Evolutionary conservation across 1,140 invertebrate species (phyloP).

Genomic region (Hirudo medicinalis): DNA sequence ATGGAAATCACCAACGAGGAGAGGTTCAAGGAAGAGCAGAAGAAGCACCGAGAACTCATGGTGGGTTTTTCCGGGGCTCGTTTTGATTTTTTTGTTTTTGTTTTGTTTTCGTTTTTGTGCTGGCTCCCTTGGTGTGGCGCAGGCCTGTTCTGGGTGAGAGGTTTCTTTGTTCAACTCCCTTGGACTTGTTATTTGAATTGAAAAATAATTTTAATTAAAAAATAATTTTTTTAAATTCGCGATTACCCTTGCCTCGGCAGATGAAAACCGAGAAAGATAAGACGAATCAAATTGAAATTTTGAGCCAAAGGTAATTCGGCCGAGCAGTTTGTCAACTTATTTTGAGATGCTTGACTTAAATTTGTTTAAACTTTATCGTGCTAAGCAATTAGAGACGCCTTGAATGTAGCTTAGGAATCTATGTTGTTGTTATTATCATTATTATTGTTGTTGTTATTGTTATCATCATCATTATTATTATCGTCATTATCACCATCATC

Average conservation of each 20-base stretch:
- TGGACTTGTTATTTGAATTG: no score
- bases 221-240: neutral
- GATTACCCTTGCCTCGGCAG: neutral
- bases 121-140: neutral
- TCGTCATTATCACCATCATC: neutral
- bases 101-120: neutral
- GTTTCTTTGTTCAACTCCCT: no score
- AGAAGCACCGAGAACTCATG: conserved; percentile 64
- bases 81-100: neutral
- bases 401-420: neutral
- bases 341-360: no score
- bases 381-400: neutral
- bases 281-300: conserved; percentile 69
- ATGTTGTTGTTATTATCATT: neutral
- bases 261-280: conserved; percentile 58
- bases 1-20: conserved; percentile 72
- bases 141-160: neutral
- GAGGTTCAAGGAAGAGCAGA: conserved; percentile 66
- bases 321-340: neutral
- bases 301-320: conserved; percentile 51
- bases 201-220: no score
- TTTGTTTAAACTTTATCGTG: neutral
- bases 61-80: conserved; percentile 25
- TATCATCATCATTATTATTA: neutral
- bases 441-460: neutral